These are phyloP conservation scores for Solea senegalensis DNA, from an alignment of 2,113 vertebrate genomes.

Conservation along the genomic window DNA sequence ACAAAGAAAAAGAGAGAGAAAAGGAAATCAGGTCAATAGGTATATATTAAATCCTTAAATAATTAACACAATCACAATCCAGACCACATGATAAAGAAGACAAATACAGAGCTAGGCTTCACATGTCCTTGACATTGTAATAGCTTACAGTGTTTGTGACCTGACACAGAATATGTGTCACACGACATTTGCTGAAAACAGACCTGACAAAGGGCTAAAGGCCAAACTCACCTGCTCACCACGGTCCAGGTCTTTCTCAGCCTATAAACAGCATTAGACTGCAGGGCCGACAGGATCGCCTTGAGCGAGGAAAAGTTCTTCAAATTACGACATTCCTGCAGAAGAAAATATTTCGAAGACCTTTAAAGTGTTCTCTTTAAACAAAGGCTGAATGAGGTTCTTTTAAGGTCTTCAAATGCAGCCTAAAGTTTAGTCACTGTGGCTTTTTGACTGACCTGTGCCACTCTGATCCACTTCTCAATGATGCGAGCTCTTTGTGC, in stretches of 20 bases:
- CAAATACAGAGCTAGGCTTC: conserved; percentile 3
- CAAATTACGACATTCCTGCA: conserved; percentile 83
- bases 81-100: conserved; percentile 2
- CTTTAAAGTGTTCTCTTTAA: not conserved
- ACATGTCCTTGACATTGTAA: conserved; percentile 8
- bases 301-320: conserved; percentile 89
- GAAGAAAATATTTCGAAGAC: not conserved
- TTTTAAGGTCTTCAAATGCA: not conserved
- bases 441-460: conserved; percentile 78
- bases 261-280: conserved; percentile 88
- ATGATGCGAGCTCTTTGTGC: conserved; percentile 83
- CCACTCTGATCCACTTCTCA: conserved; percentile 89
- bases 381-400: not conserved
- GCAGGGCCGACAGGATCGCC: conserved; percentile 88
- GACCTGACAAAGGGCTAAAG: not conserved
- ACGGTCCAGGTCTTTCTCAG: conserved; percentile 88
- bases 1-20: conserved; percentile 13
- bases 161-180: conserved; percentile 17
- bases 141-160: not conserved
- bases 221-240: conserved; percentile 80
- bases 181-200: conserved; percentile 29
- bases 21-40: too few species aligned
- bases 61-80: not conserved
- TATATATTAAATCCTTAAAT: too few species aligned
- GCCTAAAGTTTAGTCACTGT: not conserved